These are phyloP conservation scores for Stenurella melanura DNA, from an alignment of 2,888 invertebrate species.

Conservation along the genomic window DNA sequence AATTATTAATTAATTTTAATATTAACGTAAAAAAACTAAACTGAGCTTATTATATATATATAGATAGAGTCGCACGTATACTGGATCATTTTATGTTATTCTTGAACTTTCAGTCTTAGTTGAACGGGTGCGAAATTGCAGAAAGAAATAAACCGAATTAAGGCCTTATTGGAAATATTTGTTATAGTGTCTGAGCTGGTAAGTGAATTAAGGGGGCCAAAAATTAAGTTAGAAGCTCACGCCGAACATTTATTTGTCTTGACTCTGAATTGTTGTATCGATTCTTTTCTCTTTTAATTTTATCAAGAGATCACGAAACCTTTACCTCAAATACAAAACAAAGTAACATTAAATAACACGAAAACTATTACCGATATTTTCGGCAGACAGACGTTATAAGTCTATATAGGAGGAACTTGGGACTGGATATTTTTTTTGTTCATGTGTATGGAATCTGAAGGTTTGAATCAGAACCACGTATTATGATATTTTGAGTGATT, in stretches of 20 bases:
- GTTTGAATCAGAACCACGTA: too few relatives aligned
- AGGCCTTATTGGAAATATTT: slow-evolving; percentile 65
- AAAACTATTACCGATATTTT: not conserved
- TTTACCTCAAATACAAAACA: not conserved
- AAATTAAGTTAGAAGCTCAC: slow-evolving; percentile 58
- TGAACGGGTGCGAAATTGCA: slow-evolving; percentile 41
- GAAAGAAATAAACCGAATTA: slow-evolving; percentile 58
- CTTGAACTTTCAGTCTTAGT: not conserved
- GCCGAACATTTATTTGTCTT: slow-evolving; percentile 57
- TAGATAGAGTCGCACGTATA: not conserved
- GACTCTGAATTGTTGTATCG: slow-evolving; percentile 55
- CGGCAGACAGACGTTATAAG: too few relatives aligned
- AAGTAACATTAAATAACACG: not conserved
- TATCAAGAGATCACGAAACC: slow-evolving; percentile 12
- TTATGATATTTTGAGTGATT: too few relatives aligned
- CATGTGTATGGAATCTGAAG: too few relatives aligned
- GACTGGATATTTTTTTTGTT: too few relatives aligned
- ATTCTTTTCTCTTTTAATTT: slow-evolving; percentile 37
- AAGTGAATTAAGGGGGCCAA: slow-evolving; percentile 56
- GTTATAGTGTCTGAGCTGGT: slow-evolving; percentile 61
- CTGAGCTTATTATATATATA: not conserved
- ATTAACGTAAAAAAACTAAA: not conserved
- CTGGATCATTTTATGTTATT: not conserved
- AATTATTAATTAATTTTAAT: too few relatives aligned
- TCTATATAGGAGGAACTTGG: too few relatives aligned